These are phyloP conservation scores for Zaprionus africanus DNA, from an alignment of 1,140 invertebrate genomes.

Conservation along the genomic window DNA sequence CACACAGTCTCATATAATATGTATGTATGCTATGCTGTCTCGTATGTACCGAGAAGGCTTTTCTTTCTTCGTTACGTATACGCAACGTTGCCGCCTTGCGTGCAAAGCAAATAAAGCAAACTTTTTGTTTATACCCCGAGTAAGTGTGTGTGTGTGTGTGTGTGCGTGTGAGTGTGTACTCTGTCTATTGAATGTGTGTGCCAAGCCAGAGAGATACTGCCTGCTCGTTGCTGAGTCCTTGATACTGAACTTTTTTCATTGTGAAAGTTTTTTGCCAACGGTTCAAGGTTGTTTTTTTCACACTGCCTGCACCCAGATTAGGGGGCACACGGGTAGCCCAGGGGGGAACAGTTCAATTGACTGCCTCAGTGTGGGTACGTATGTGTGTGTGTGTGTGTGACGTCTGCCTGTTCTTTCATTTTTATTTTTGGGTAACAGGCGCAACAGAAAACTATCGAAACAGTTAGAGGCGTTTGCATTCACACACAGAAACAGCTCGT, in stretches of 20 bases:
- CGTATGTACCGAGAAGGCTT: slow-evolving; percentile 11
- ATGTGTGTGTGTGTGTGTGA: neutral
- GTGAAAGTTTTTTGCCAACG: slow-evolving; percentile 78
- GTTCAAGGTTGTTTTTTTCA: slow-evolving; percentile 71
- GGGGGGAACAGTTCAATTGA: slow-evolving; percentile 21
- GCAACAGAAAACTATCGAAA: slow-evolving; percentile 37
- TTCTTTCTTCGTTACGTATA: slow-evolving; percentile 69
- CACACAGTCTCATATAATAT: neutral
- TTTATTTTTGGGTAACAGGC: slow-evolving; percentile 60
- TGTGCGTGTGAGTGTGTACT: neutral
- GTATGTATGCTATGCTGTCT: neutral
- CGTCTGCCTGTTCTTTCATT: slow-evolving; percentile 5
- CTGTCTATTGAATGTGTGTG: neutral
- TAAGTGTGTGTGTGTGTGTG: neutral
- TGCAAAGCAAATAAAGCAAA: slow-evolving; percentile 60
- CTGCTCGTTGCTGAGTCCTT: slow-evolving; percentile 73
- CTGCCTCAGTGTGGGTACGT: slow-evolving; percentile 18
- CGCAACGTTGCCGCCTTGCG: slow-evolving; percentile 61
- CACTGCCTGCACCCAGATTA: slow-evolving; percentile 12
- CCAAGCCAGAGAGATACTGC: slow-evolving; percentile 37
- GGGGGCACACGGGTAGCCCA: neutral
- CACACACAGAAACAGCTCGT: slow-evolving; percentile 35
- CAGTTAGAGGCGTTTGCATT: slow-evolving; percentile 21
- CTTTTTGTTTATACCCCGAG: slow-evolving; percentile 38
- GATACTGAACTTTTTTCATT: slow-evolving; percentile 82